These are phyloP conservation scores for Thermophis baileyi DNA, from an alignment of 2,113 vertebrate species.

Conservation along the genomic window DNA sequence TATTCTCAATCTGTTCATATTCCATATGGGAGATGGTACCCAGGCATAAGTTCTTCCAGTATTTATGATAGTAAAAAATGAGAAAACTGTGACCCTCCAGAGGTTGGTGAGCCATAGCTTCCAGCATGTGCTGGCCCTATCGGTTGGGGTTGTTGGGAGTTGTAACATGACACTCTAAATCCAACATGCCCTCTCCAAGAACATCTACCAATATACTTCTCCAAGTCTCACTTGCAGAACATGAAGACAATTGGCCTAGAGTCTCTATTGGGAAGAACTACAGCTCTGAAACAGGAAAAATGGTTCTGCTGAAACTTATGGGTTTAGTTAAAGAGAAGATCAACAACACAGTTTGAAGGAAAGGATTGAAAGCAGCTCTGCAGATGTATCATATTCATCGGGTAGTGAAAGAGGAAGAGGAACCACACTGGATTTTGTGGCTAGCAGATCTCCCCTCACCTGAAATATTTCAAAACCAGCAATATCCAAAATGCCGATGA, in stretches of 20 bases:
- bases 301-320: background rate
- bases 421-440: background rate
- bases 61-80: background rate
- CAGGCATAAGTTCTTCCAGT: too few species aligned
- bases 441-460: slow-evolving; percentile 56
- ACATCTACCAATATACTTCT: background rate
- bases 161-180: background rate
- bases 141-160: background rate
- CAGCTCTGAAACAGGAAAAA: background rate
- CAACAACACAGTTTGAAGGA: background rate
- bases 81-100: background rate
- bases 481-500: slow-evolving; percentile 90
- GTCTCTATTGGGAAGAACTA: background rate
- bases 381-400: background rate
- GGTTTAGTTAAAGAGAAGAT: background rate
- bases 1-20: too few species aligned
- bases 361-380: background rate
- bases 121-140: background rate
- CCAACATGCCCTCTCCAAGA: background rate
- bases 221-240: too few species aligned
- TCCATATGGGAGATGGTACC: too few species aligned
- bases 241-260: background rate
- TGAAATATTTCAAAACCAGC: slow-evolving; percentile 93
- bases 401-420: too few species aligned
- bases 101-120: background rate